Evolutionary conservation across 2,797 vertebrate genomes (phyloP), one percentile per base, ranked within the genome.

Genomic region (Balearica regulorum): DNA sequence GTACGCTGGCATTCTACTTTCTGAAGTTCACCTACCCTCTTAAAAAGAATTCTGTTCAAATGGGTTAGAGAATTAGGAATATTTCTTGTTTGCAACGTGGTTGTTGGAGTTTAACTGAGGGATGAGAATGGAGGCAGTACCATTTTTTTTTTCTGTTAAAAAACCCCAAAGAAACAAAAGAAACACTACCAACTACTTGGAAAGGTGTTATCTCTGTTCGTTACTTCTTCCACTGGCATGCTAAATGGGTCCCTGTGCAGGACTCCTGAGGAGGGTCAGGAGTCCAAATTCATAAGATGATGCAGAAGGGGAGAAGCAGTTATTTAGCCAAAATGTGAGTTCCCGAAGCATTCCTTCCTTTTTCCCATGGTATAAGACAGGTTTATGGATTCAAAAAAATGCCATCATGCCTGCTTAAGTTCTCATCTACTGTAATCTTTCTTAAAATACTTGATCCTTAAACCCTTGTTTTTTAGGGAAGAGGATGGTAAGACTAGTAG

Each of bases 371-470:
- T 58, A 53, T 60, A 41, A 65, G 33, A 14, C 37, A 75, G 49
- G 13, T 68, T 95, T 92, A 58, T 71, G 7, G 66, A 31, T 86
- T 87, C 15, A 62, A 68, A 92, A 92, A 93, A 72, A 87, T 78
- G 21, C n/a, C 35, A 16, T 75, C 10, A 5, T 88, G 31, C 54
- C 70, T 89, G 37, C 57, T 68, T 57, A 68, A 87, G 10, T 91
- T 83, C 44, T 90, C 3, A 0, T 87, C 25, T 55, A 6, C 71
- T 87, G 35, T 58, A 83, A 71, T 81, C 13, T 46, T 89, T 89
- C 46, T 49, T 65, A 81, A 96, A 87, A 83, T 83, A 89, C 35
- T 83, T 83, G 57, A 35, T 89, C 86, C 78, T 78, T 85, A 85
- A 41, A 79, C 33, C 41, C 83, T 60, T 94, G 37, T 7, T 78